Base-by-base conservation (phyloP, 2,888 invertebrate species). In the Taphrorychus bicolor region DNA sequence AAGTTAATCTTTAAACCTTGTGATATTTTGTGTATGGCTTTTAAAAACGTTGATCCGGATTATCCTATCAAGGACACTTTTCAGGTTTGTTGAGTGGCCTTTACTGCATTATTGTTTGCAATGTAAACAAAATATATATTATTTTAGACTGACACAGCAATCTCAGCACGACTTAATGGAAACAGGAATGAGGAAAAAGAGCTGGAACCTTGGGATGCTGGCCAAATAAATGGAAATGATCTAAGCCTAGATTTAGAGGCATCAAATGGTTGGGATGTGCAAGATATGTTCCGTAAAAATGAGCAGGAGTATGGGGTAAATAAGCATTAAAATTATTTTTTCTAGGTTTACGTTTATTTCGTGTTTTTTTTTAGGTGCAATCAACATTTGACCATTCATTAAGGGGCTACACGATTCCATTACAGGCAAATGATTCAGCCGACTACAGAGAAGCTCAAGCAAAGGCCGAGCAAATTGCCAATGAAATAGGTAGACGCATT, bases 271-370 rank as follows among this genome's bases (percentile, higher is more conserved):
- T 98, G 98, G 98, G 95, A 97, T 85, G 92, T 93, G 1, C 90
- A 92, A 82, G 97, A 98, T 75, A 98, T 98, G 98, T 98, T 98
- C 84, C 87, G 91, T 72, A 94, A 91, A 81, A 98, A 98, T 84
- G 94, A 95, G 81, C 88, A 89, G 79, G 88, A 92, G 73, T 97
- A 97, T 82, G 96, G 97, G 60, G 95, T 98, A 7, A 48, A 60
- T 40, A 11, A n/a, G 16, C 16, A n/a, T 41, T 58, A 3, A 9
- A 19, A n/a, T n/a, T n/a, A n/a, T n/a, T n/a, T n/a, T n/a, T n/a
- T n/a, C n/a, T n/a, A n/a, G 18, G 14, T 19, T 52, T 54, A 24
- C 16, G 3, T 3, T 32, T 16, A 21, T 24, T 59, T 23, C 19
- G 11, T 24, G 16, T 42, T 49, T 49, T n/a, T n/a, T 58, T 40